Percentiles rank a stretch among this genome's conserved stretches.
Evolutionary conservation across 2,797 vertebrate genomes (phyloP).

Genomic region (Labeo calbasu): DNA sequence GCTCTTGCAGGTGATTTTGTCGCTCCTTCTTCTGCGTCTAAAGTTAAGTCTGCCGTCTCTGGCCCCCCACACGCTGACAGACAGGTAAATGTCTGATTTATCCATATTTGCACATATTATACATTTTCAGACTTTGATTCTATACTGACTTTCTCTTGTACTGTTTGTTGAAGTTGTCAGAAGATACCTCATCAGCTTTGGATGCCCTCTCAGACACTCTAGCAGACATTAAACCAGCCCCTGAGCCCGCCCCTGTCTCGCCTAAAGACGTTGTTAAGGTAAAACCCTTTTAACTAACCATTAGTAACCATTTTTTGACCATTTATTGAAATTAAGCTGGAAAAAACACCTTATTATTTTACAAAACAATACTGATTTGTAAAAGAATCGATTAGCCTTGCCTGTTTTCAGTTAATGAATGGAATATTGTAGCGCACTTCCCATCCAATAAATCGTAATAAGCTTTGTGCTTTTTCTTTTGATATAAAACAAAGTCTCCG

Average conservation of each 20-base stretch:
- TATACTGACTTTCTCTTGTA: neutral
- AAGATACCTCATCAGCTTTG: conserved; percentile 66
- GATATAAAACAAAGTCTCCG: too few species aligned
- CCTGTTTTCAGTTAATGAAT: too few species aligned
- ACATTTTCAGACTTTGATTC: neutral
- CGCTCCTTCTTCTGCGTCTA: conserved; percentile 60
- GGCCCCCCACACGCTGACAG: conserved; percentile 49
- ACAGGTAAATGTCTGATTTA: conserved; percentile 62
- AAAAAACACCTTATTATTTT: neutral
- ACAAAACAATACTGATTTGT: too few species aligned
- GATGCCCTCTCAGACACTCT: conserved; percentile 78
- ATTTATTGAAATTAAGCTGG: neutral
- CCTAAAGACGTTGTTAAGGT: conserved; percentile 74
- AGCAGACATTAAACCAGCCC: conserved; percentile 65
- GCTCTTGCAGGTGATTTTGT: conserved; percentile 70
- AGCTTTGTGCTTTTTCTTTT: too few species aligned
- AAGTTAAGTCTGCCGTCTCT: conserved; percentile 65
- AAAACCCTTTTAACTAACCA: conserved; percentile 7
- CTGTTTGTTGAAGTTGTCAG: conserved; percentile 59
- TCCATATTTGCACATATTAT: neutral
- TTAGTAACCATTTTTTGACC: neutral
- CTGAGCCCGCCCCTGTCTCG: conserved; percentile 64
- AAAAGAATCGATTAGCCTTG: too few species aligned
- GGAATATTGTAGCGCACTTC: too few species aligned
- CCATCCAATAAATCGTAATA: too few species aligned